These are phyloP conservation scores for Alviniconcha strummeri DNA, from an alignment of 2,888 invertebrate genomes.

Conservation along the genomic window DNA sequence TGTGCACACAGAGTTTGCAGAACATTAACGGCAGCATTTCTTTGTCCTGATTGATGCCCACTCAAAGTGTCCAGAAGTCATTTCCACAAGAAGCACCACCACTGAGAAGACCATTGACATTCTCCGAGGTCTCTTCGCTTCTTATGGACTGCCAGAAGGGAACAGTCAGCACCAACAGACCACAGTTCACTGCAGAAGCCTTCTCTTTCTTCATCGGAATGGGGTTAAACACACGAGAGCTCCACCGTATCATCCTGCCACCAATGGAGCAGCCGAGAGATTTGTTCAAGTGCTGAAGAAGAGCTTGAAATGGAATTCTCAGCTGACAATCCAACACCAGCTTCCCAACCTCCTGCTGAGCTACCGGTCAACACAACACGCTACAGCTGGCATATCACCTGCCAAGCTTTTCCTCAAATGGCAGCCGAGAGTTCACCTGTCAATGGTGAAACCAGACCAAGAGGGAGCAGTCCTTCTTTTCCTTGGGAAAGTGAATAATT, in stretches of 20 bases:
- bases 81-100: neutral
- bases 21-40: conserved; percentile 44
- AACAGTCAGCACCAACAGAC: conserved; percentile 45
- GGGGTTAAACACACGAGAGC: conserved; percentile 38
- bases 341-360: conserved; percentile 1
- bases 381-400: conserved; percentile 1
- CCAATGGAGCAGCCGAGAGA: conserved; percentile 42
- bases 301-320: conserved; percentile 12
- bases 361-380: neutral
- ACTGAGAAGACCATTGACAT: conserved; percentile 18
- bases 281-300: conserved; percentile 46
- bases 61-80: conserved; percentile 50
- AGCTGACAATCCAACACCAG: neutral
- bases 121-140: conserved; percentile 13
- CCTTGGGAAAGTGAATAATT: too few species aligned
- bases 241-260: conserved; percentile 49
- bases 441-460: neutral
- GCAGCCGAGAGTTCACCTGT: neutral
- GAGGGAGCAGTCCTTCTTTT: neutral
- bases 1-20: conserved; percentile 57
- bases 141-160: conserved; percentile 43
- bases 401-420: conserved; percentile 10
- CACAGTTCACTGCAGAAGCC: conserved; percentile 36
- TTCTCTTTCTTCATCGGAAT: conserved; percentile 41
- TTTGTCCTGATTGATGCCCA: conserved; percentile 50